Percentiles rank a stretch among this genome's conserved stretches.
phyloP scores from a whole-genome alignment of 2,113 vertebrate species.

The Dasypus novemcinctus region DNA sequence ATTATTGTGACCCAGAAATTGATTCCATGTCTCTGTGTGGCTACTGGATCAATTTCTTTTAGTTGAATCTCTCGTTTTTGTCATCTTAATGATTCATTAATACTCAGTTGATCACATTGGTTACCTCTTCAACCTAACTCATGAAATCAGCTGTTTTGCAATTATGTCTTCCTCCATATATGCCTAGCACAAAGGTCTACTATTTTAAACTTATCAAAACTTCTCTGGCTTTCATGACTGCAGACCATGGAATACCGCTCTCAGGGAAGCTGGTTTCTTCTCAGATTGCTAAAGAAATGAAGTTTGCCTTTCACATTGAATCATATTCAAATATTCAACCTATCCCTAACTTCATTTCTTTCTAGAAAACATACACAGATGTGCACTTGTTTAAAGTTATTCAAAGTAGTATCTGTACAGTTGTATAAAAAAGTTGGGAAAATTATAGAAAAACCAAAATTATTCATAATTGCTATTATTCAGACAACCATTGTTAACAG shows the following conservation, averaged over 20 bases:
- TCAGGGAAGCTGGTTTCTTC: background rate
- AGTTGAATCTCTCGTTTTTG: background rate
- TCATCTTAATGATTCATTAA: conserved; percentile 17
- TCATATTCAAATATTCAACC: background rate
- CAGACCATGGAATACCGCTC: background rate
- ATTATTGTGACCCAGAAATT: conserved; percentile 52
- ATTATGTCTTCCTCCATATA: background rate
- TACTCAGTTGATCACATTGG: background rate
- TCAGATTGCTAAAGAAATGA: background rate
- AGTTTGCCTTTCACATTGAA: background rate
- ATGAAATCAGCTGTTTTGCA: conserved; percentile 32
- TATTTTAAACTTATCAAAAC: background rate
- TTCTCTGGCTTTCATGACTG: conserved; percentile 18
- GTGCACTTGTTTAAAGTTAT: background rate
- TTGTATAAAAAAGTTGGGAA: background rate
- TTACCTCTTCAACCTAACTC: background rate
- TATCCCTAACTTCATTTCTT: background rate
- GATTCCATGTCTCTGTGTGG: conserved; percentile 15
- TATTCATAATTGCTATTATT: background rate
- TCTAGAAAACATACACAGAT: background rate
- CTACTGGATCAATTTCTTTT: conserved; percentile 41
- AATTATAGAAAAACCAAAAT: background rate
- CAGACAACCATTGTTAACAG: background rate
- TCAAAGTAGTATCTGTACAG: background rate
- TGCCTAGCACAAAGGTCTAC: background rate